Conservation (phyloP, 2,888 invertebrate species). For the Sphinx pinastri region DNA sequence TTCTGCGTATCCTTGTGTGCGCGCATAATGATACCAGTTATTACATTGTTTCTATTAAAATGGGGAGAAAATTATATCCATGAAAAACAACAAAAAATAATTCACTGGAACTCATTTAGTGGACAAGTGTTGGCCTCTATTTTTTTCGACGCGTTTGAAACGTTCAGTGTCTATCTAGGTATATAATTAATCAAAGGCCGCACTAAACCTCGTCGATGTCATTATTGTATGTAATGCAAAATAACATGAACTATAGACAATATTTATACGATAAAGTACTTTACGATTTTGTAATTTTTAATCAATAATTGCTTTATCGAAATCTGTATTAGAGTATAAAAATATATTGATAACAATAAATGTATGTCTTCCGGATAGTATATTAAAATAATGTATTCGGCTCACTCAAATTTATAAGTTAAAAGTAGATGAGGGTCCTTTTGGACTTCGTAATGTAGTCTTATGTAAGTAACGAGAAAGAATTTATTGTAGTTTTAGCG, state of each 20-base stretch:
- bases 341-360: constrained; percentile 68
- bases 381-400: constrained; percentile 70
- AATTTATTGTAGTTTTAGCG: constrained; percentile 70
- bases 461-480: constrained; percentile 68
- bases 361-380: constrained; percentile 82
- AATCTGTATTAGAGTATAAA: constrained; percentile 56
- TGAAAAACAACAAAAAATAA: too few species aligned
- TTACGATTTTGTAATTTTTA: constrained; percentile 18
- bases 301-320: constrained; percentile 19
- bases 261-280: constrained; percentile 15
- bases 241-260: background rate
- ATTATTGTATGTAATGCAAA: constrained; percentile 4
- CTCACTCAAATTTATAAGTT: constrained; percentile 67
- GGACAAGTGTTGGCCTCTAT: too few species aligned
- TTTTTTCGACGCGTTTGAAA: too few species aligned
- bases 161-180: too few species aligned
- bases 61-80: too few species aligned
- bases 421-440: constrained; percentile 62
- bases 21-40: too few species aligned
- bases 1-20: too few species aligned
- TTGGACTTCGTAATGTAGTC: constrained; percentile 67
- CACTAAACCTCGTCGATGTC: background rate
- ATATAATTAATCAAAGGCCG: too few species aligned
- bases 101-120: too few species aligned
- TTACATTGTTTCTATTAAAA: too few species aligned